Evolutionary conservation across 2,797 vertebrate species (phyloP).

Genomic region (Galagoides demidoff): DNA sequence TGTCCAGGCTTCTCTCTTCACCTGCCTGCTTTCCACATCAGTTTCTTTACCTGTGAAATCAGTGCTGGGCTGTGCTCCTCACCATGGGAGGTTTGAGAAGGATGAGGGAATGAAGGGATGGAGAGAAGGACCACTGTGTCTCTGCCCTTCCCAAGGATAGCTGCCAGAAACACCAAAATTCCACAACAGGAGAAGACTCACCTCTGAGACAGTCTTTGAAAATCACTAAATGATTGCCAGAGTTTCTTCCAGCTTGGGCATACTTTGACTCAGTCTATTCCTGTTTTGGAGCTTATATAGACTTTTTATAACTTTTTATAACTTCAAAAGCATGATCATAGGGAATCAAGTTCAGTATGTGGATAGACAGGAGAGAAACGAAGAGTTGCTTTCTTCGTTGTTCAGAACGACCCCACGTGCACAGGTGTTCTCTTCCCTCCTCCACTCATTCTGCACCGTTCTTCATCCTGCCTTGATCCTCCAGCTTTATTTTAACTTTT

Average conservation of each 20-base stretch:
- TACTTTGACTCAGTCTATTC: not conserved
- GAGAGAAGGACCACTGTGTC: not conserved
- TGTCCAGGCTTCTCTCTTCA: not conserved
- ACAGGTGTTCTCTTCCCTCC: not conserved
- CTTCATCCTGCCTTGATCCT: not conserved
- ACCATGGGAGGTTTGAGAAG: no score
- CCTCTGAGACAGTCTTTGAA: not conserved
- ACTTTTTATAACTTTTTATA: not conserved
- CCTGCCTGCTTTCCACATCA: not conserved
- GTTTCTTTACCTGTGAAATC: not conserved
- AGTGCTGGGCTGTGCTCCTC: not conserved
- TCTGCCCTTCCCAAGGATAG: no score
- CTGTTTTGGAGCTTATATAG: not conserved
- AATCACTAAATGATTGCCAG: not conserved
- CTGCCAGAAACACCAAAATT: not conserved
- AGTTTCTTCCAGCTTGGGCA: not conserved
- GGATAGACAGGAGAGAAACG: not conserved
- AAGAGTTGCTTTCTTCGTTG: not conserved
- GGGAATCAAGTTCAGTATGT: not conserved
- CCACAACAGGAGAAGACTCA: not conserved
- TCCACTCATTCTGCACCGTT: not conserved
- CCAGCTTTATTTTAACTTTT: not conserved
- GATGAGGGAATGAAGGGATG: not conserved
- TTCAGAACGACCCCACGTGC: not conserved
- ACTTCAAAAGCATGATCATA: not conserved